phyloP scores from a whole-genome alignment of 1,140 invertebrate species.

The Zaprionus tsacasi region DNA sequence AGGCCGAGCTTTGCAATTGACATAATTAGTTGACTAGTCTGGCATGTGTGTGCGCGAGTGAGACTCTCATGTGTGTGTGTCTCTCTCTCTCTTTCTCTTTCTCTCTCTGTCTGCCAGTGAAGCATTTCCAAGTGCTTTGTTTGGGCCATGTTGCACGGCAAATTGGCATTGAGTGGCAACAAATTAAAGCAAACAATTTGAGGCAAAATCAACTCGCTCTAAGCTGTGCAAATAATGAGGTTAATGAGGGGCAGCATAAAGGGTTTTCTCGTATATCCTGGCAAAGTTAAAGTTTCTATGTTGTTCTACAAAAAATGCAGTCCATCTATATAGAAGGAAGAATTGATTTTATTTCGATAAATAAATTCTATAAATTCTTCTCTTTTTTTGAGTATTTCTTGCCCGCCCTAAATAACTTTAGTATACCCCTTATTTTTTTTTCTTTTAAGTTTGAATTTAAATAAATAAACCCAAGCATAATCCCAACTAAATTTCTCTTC shows the following conservation, averaged over 20 bases:
- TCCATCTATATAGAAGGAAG: no score
- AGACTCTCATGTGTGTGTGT: slow-evolving; percentile 12
- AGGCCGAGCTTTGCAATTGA: slow-evolving; percentile 61
- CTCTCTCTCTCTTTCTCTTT: slow-evolving; percentile 1
- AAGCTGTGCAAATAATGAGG: not conserved
- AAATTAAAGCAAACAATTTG: slow-evolving; percentile 25
- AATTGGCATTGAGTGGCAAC: slow-evolving; percentile 32
- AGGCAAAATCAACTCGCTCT: not conserved
- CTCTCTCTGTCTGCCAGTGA: slow-evolving; percentile 35
- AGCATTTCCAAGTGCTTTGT: slow-evolving; percentile 39
- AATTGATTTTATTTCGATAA: no score
- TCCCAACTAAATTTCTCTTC: not conserved
- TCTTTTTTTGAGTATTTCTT: no score
- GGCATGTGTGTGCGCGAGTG: not conserved
- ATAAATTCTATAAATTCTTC: no score
- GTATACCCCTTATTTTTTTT: not conserved
- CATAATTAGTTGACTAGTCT: slow-evolving; percentile 59
- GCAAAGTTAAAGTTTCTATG: not conserved
- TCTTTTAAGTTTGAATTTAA: not conserved
- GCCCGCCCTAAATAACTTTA: no score
- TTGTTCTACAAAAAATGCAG: no score
- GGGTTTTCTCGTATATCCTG: not conserved
- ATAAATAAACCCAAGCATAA: not conserved
- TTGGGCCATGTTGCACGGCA: slow-evolving; percentile 14
- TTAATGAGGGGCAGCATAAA: not conserved